phyloP scores from a whole-genome alignment of 2,888 invertebrate species.

The Pseudolycoriella hygida region DNA sequence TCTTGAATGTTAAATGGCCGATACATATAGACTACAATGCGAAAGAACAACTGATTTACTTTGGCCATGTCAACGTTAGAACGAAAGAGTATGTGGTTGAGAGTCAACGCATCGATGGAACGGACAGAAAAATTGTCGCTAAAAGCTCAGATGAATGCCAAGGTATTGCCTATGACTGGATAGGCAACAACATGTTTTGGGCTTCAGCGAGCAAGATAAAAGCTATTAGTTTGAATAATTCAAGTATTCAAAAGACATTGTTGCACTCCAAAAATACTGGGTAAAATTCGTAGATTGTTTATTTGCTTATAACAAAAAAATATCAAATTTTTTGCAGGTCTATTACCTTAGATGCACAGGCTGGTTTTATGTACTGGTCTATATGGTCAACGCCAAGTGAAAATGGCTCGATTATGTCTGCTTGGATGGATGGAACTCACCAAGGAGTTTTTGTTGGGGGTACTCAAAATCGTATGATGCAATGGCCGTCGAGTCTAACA shows the following conservation, averaged over 20 bases:
- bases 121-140: slow-evolving; percentile 37
- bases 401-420: slow-evolving; percentile 43
- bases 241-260: slow-evolving; percentile 36
- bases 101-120: slow-evolving; percentile 43
- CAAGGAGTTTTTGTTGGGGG: slow-evolving; percentile 34
- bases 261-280: slow-evolving; percentile 34
- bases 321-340: slow-evolving; percentile 28
- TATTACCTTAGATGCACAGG: slow-evolving; percentile 48
- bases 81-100: slow-evolving; percentile 17
- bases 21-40: slow-evolving; percentile 52
- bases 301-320: no score
- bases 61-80: slow-evolving; percentile 35
- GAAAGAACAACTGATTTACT: slow-evolving; percentile 40
- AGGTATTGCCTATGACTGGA: slow-evolving; percentile 71
- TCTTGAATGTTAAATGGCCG: slow-evolving; percentile 45
- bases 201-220: slow-evolving; percentile 49
- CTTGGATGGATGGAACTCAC: slow-evolving; percentile 57
- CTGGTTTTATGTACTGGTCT: slow-evolving; percentile 61
- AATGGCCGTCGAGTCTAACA: slow-evolving; percentile 52
- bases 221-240: slow-evolving; percentile 44
- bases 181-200: slow-evolving; percentile 69
- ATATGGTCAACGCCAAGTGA: slow-evolving; percentile 12
- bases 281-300: slow-evolving; percentile 30
- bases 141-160: slow-evolving; percentile 37
- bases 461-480: slow-evolving; percentile 36